A percentile compares a stretch with the other conserved stretches of the same genome.
Evolutionary conservation across 64 coral and sea anemone genomes (phyloP).

Genomic region (Montipora capricornis): DNA sequence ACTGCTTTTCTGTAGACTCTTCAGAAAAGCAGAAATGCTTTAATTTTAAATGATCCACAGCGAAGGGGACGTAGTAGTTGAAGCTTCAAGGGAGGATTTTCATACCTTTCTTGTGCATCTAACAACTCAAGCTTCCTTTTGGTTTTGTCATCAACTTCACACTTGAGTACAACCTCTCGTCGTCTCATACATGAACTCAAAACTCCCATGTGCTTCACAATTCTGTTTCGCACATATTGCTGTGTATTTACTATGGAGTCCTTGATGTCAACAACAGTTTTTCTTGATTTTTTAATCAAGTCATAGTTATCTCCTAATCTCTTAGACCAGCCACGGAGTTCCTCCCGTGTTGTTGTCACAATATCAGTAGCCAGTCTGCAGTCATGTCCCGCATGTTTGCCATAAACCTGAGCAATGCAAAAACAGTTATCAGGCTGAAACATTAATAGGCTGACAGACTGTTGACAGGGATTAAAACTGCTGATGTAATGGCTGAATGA

Average conservation of each 20-base stretch:
- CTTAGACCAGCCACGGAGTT: constrained; percentile 63
- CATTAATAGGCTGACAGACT: no score
- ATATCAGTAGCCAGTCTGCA: constrained; percentile 86
- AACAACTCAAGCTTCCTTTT: constrained; percentile 63
- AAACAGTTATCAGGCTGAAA: no score
- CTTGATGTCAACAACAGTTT: constrained; percentile 39
- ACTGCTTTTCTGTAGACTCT: no score
- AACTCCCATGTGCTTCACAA: constrained; percentile 69
- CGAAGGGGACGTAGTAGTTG: no score
- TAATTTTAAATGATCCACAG: no score
- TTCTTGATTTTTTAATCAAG: constrained; percentile 63
- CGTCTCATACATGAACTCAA: constrained; percentile 40
- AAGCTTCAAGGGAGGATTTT: background rate
- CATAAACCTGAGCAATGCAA: constrained; percentile 72
- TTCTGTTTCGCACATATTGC: constrained; percentile 45
- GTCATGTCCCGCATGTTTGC: constrained; percentile 75
- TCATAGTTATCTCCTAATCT: constrained; percentile 50
- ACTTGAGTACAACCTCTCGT: constrained; percentile 48
- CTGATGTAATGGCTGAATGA: no score
- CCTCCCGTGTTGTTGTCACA: constrained; percentile 67
- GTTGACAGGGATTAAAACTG: no score
- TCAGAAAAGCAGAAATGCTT: no score
- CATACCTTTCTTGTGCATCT: constrained; percentile 75
- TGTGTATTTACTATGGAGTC: constrained; percentile 51
- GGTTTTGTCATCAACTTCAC: constrained; percentile 41